Conservation (phyloP, 2,888 invertebrate genomes). For the Hypolimnas misippus region DNA sequence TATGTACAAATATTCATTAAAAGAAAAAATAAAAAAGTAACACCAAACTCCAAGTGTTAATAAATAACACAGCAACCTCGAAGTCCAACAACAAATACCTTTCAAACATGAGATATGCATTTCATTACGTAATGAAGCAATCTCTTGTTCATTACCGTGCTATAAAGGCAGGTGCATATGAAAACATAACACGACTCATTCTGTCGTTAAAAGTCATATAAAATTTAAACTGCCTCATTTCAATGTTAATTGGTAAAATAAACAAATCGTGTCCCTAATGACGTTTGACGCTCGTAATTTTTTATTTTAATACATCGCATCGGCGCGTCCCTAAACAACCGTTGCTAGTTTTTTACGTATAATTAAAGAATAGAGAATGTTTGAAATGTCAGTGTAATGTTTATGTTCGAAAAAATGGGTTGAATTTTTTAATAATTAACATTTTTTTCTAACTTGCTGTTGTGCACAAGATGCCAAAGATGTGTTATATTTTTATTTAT, state of each 20-base stretch:
- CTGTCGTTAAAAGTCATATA: slow-evolving; percentile 5
- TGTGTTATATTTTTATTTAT: too few relatives aligned
- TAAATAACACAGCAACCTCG: neutral
- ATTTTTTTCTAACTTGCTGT: neutral
- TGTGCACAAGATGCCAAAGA: neutral
- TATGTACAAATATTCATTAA: too few relatives aligned
- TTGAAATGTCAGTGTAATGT: neutral
- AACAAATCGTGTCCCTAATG: slow-evolving; percentile 11
- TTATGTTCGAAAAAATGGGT: neutral
- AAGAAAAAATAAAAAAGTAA: neutral
- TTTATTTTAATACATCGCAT: slow-evolving; percentile 6
- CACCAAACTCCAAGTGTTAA: neutral
- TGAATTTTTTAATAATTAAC: neutral
- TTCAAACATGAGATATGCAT: slow-evolving; percentile 15
- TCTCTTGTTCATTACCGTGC: slow-evolving; percentile 29
- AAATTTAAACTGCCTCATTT: slow-evolving; percentile 13
- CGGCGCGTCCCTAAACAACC: neutral
- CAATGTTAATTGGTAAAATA: slow-evolving; percentile 11
- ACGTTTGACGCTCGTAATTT: slow-evolving; percentile 12
- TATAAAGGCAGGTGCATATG: slow-evolving; percentile 33
- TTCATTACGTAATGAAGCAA: slow-evolving; percentile 29
- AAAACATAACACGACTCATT: slow-evolving; percentile 3
- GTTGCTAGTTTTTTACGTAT: neutral
- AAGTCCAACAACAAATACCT: neutral
- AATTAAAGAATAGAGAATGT: slow-evolving; percentile 2